Evolutionary conservation across 2,113 vertebrate species (phyloP), one percentile per base, ranked within the genome.

Genomic region (Laticauda colubrina): DNA sequence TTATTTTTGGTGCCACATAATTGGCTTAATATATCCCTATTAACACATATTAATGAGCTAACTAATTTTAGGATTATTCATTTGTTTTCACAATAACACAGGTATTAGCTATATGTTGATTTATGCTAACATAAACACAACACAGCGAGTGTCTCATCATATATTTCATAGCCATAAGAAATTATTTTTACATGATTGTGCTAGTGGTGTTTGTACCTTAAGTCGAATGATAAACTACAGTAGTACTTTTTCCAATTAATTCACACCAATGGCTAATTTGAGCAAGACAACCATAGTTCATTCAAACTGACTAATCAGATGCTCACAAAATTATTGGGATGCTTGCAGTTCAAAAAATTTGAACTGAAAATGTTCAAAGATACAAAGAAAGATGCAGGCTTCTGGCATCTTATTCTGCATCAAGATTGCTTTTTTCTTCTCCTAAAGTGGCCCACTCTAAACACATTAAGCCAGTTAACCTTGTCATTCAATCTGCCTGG

Each of bases 21-120:
- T 57, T 92, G 94, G 87, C 26, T 90, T 89, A 95, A 94, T 95
- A 85, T 61, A 92, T 95, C 69, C 94, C 91, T 92, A 90, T 93
- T 95, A 91, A 43, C 75, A 69, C 8, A 75, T 88, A 89, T 61
- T 95, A 95, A 93, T 87, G 9, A 87, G 20, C 94, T 85, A 88
- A 90, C 93, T 94, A 95, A 93, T 89, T 75, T 11, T 15, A 39
- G 12, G 55, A 23, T 45, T 95, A 26, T 89, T 94, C 94, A 48
- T 88, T 91, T 89, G 89, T 7, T 64, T 95, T 94, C 91, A 93
- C 90, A 85, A 89, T 91, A 94, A 87, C 34, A 90, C 93, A 90
- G 64, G 57, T 39, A 29, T 61, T 87, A 48, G 26, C 54, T 0
- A 61, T 89, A 87, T 93, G 48, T 93, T 89, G 90, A 88, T 48